Base-by-base conservation (phyloP, 2,888 invertebrate species). In the Cephus pygmeus region DNA sequence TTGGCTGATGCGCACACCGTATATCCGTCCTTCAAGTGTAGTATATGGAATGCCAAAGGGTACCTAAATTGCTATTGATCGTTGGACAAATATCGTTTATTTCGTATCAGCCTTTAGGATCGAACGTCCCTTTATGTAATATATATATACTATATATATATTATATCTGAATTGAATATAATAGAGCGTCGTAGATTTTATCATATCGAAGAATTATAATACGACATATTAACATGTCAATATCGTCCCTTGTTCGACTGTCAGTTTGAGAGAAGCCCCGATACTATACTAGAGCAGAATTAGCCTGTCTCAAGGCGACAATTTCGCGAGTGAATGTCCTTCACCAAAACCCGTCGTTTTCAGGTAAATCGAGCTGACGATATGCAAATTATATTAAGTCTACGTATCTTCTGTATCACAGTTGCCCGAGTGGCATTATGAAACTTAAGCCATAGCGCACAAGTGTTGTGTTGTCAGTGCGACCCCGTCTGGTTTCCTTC, bases 371-470 rank as follows among this genome's bases (percentile, higher is more conserved):
- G 23, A 56, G 9, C 23, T 23, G 82, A 81, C 82, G 86, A 87
- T 89, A 89, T 89, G 88, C 87, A 89, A 89, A 89, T 89, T 87
- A 86, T 87, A 87, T 86, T 86, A 86, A 75, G 69, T 79, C 81
- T 82, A 78, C 81, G 84, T 87, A 86, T 86, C 85, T 86, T 82
- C 82, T 81, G 87, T 87, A 88, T 88, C 86, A 85, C 87, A 83
- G 83, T 82, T 81, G 79, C 80, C 80, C 81, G 83, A 85, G 83
- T 83, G 87, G 89, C 87, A 89, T 89, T 88, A 88, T 86, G 88
- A 90, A 90, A 90, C 89, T 90, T 89, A 87, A 88, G 87, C 88
- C 87, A 86, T 89, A 85, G 86, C 86, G 85, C 87, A 87, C 87
- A 87, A 89, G 88, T 88, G 89, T 89, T 87, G 88, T 87, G 84